These are phyloP conservation scores for Troilus luridus DNA, from an alignment of 2,888 invertebrate genomes.

Conservation along the genomic window DNA sequence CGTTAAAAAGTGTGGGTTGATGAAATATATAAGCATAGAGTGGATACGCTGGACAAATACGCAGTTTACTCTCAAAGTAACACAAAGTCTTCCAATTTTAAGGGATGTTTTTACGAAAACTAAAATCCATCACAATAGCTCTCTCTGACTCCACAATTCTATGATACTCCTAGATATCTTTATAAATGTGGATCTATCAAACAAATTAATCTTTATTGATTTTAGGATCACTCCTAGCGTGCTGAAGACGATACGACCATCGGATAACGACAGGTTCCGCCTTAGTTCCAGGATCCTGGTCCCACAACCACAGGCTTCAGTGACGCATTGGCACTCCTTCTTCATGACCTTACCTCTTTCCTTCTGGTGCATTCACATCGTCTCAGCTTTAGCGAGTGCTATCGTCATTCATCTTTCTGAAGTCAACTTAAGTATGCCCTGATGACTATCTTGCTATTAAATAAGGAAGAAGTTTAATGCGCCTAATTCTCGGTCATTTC, in stretches of 20 bases:
- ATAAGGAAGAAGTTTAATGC: too few species aligned
- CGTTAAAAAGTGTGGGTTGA: too few species aligned
- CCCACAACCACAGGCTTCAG: not conserved
- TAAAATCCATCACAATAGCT: not conserved
- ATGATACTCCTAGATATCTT: not conserved
- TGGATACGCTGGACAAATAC: too few species aligned
- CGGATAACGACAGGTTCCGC: not conserved
- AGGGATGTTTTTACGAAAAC: not conserved
- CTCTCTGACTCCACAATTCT: not conserved
- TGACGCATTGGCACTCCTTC: not conserved
- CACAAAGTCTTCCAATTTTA: too few species aligned
- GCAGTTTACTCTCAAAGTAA: too few species aligned
- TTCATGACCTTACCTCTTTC: not conserved
- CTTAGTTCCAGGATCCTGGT: not conserved
- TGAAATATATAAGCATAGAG: too few species aligned
- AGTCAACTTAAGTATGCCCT: not conserved
- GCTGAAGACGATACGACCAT: not conserved
- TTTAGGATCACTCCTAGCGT: not conserved
- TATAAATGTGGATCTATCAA: not conserved
- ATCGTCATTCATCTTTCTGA: conserved; percentile 6
- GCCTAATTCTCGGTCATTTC: too few species aligned
- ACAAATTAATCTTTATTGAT: not conserved
- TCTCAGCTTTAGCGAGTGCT: not conserved
- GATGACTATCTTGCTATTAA: not conserved
- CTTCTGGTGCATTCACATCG: not conserved